phyloP scores from a whole-genome alignment of 2,888 invertebrate genomes.

The Diadegma fenestrale region DNA sequence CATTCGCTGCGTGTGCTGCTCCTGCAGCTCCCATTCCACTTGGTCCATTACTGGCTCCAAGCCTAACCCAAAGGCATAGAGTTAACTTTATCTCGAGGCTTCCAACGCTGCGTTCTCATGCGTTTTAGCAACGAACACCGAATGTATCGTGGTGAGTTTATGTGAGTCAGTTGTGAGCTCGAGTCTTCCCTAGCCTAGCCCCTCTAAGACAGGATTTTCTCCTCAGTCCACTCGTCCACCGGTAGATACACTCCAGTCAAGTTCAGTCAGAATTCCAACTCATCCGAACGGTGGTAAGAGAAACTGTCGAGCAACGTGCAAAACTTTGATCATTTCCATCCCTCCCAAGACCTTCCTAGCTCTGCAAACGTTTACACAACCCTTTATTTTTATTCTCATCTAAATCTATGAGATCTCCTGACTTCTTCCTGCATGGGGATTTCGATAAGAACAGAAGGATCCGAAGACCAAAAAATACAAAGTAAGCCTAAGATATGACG shows the following conservation, averaged over 20 bases:
- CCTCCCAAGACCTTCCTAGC: constrained; percentile 74
- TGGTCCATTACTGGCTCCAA: constrained; percentile 66
- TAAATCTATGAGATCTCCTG: constrained; percentile 68
- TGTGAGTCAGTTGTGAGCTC: constrained; percentile 67
- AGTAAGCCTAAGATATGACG: neutral
- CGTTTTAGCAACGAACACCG: constrained; percentile 76
- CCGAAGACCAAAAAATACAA: neutral
- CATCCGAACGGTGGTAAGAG: constrained; percentile 4
- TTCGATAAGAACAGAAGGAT: constrained; percentile 64
- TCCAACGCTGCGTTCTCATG: constrained; percentile 69
- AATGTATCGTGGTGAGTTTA: constrained; percentile 79
- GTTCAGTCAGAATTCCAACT: constrained; percentile 56
- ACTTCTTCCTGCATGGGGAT: constrained; percentile 72
- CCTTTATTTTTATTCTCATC: constrained; percentile 55
- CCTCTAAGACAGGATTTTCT: constrained; percentile 19
- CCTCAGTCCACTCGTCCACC: constrained; percentile 48
- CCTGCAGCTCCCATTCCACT: constrained; percentile 59
- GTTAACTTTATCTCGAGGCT: constrained; percentile 77
- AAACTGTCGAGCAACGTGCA: constrained; percentile 70
- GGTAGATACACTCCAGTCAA: constrained; percentile 57
- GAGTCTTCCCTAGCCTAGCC: constrained; percentile 16
- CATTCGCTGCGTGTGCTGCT: constrained; percentile 24
- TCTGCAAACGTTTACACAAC: constrained; percentile 62
- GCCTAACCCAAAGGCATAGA: constrained; percentile 72
- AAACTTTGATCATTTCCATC: constrained; percentile 83